Evolutionary conservation across 2,888 invertebrate genomes (phyloP).

Genomic region (Shargacucullia verbasci): DNA sequence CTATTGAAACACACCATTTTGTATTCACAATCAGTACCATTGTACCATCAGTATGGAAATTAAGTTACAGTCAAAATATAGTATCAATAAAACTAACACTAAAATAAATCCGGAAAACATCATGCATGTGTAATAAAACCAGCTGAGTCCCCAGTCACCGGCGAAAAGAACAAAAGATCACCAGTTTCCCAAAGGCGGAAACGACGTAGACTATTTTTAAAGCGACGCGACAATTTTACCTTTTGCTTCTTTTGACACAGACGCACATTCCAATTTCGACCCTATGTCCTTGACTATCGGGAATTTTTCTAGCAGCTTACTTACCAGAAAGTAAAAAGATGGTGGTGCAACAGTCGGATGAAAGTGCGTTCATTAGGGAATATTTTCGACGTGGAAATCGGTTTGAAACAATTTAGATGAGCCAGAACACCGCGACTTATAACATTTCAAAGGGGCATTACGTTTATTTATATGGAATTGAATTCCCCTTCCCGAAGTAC

Average conservation of each 20-base stretch:
- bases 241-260: slow-evolving; percentile 61
- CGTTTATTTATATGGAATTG: slow-evolving; percentile 50
- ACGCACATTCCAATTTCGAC: slow-evolving; percentile 68
- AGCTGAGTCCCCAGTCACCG: slow-evolving; percentile 64
- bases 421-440: slow-evolving; percentile 66
- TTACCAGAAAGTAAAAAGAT: slow-evolving; percentile 47
- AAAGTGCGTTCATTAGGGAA: slow-evolving; percentile 75
- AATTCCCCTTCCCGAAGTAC: slow-evolving; percentile 39
- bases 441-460: slow-evolving; percentile 66
- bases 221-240: slow-evolving; percentile 70
- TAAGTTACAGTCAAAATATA: neutral
- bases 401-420: slow-evolving; percentile 66
- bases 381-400: slow-evolving; percentile 75
- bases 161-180: slow-evolving; percentile 78
- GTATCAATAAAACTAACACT: slow-evolving; percentile 19
- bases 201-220: slow-evolving; percentile 84
- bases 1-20: slow-evolving; percentile 30
- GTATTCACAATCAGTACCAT: slow-evolving; percentile 5
- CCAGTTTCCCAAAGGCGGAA: slow-evolving; percentile 82
- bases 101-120: slow-evolving; percentile 53
- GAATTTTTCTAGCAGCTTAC: slow-evolving; percentile 29
- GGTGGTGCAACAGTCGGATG: slow-evolving; percentile 57
- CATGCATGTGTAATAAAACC: slow-evolving; percentile 58
- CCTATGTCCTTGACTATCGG: slow-evolving; percentile 63
- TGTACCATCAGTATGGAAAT: slow-evolving; percentile 7